phyloP scores from a whole-genome alignment of 37 sponge, comb jelly and placozoan genomes.

The Chondrosia reniformis region DNA sequence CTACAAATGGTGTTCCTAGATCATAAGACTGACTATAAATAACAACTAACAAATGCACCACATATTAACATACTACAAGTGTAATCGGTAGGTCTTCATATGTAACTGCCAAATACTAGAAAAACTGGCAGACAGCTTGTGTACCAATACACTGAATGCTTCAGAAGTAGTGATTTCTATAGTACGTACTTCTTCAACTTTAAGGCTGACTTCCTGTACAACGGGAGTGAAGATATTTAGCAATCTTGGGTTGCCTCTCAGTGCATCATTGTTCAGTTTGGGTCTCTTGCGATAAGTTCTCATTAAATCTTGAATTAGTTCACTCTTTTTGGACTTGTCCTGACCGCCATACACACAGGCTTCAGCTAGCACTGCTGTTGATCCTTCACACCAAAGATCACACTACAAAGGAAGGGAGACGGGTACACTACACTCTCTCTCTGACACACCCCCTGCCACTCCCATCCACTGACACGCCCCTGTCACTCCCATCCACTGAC shows the following conservation, averaged over 20 bases:
- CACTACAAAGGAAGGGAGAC: too few relatives aligned
- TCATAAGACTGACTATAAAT: too few relatives aligned
- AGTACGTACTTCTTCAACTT: not conserved
- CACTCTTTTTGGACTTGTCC: not conserved
- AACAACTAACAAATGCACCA: too few relatives aligned
- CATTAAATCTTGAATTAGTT: not conserved
- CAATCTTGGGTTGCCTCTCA: not conserved
- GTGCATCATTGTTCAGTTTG: not conserved
- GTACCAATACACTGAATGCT: not conserved
- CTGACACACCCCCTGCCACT: too few relatives aligned
- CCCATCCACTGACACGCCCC: too few relatives aligned
- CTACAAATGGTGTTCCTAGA: too few relatives aligned
- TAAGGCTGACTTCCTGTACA: constrained; percentile 13
- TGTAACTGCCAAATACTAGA: too few relatives aligned
- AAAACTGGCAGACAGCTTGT: too few relatives aligned
- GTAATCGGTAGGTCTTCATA: too few relatives aligned
- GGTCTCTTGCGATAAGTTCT: not conserved
- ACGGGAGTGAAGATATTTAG: not conserved
- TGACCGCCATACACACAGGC: constrained; percentile 8
- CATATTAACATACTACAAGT: too few relatives aligned
- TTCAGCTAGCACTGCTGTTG: not conserved
- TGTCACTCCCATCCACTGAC: too few relatives aligned
- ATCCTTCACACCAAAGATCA: constrained; percentile 1
- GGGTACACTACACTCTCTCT: too few relatives aligned
- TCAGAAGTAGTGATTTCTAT: not conserved